Conservation (phyloP, 2,888 invertebrate genomes). For the Platynereis dumerilii region DNA sequence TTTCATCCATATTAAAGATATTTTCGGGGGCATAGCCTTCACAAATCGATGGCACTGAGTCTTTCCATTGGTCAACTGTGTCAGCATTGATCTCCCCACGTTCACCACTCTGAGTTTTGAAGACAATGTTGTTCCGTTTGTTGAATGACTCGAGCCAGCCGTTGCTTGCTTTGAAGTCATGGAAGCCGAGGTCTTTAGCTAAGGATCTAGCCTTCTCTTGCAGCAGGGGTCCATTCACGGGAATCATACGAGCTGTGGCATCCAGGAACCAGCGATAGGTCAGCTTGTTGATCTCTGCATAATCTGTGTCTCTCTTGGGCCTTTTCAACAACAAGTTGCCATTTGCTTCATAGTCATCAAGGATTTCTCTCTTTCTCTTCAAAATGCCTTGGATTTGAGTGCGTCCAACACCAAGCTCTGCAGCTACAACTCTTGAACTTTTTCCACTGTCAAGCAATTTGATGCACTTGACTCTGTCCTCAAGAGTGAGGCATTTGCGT, state of each 20-base stretch:
- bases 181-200: constrained; percentile 1
- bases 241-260: not conserved
- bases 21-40: constrained; percentile 29
- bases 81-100: constrained; percentile 29
- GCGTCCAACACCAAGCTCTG: constrained; percentile 5
- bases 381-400: constrained; percentile 4
- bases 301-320: not conserved
- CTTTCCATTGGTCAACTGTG: constrained; percentile 28
- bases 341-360: constrained; percentile 4
- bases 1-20: constrained; percentile 40
- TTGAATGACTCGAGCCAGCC: constrained; percentile 40
- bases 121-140: constrained; percentile 34
- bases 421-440: not conserved
- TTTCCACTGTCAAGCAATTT: not conserved
- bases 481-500: constrained; percentile 4
- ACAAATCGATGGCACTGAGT: constrained; percentile 8
- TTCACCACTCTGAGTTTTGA: constrained; percentile 26
- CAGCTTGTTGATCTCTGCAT: not conserved
- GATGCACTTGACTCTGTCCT: constrained; percentile 1
- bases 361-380: constrained; percentile 14
- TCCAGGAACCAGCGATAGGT: not conserved
- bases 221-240: constrained; percentile 6
- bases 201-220: constrained; percentile 8
- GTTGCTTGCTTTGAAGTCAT: constrained; percentile 38
- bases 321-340: not conserved